Percentiles rank a stretch among this genome's conserved stretches.
Conservation (phyloP, 2,113 vertebrate species). For the Rhinichthys klamathensis region DNA sequence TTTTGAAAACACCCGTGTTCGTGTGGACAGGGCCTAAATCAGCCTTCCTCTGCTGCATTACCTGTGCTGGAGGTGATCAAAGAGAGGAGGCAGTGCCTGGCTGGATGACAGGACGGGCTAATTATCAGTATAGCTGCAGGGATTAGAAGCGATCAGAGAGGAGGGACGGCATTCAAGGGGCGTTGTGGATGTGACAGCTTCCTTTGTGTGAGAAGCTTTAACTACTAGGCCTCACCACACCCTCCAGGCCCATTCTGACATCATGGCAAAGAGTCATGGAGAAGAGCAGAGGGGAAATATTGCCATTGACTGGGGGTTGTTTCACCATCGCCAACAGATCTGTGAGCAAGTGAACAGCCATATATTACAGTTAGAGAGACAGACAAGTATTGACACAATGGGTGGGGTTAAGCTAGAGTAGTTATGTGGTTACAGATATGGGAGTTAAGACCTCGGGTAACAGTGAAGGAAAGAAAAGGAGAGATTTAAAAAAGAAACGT, state of each 20-base stretch:
- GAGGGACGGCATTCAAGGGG: conserved; percentile 44
- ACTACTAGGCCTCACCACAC: conserved; percentile 38
- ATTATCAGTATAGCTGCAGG: conserved; percentile 66
- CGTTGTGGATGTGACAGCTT: conserved; percentile 48
- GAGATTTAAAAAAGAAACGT: conserved; percentile 32
- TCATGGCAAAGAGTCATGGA: background rate
- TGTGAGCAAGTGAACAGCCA: background rate
- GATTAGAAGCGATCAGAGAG: conserved; percentile 64
- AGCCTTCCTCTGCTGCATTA: conserved; percentile 14
- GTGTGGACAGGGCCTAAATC: background rate
- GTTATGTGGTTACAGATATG: conserved; percentile 35
- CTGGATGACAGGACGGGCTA: conserved; percentile 63
- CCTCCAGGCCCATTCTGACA: conserved; percentile 29
- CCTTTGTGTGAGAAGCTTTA: conserved; percentile 48
- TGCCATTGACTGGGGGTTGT: background rate
- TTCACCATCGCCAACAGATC: background rate
- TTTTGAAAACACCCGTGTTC: no score
- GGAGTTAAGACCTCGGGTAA: conserved; percentile 30
- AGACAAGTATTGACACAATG: background rate
- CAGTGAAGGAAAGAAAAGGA: conserved; percentile 11
- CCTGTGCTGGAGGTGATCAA: conserved; percentile 63
- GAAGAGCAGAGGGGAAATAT: conserved; percentile 15
- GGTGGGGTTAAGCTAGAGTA: conserved; percentile 5
- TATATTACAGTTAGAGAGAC: background rate
- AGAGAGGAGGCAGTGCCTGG: conserved; percentile 50